These are phyloP conservation scores for Aphelinus certus DNA, from an alignment of 1,140 invertebrate genomes.

Conservation along the genomic window DNA sequence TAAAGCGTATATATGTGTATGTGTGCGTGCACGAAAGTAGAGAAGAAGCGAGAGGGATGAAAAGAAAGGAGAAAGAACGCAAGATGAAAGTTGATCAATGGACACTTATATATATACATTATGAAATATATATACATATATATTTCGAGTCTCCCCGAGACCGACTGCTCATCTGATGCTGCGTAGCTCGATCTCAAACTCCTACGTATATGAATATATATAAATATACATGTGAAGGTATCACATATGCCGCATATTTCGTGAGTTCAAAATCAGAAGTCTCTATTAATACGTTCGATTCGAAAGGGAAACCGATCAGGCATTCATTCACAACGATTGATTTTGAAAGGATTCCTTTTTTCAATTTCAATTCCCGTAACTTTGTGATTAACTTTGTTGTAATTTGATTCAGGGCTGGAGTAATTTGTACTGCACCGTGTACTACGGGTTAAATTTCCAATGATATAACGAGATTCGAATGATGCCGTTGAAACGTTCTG, in stretches of 20 bases:
- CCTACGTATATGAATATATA: constrained; percentile 5
- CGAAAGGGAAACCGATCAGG: background rate
- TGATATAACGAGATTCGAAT: too few relatives aligned
- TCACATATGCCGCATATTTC: background rate
- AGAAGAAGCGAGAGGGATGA: background rate
- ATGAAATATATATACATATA: background rate
- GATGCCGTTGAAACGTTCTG: background rate
- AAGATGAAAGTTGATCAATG: background rate
- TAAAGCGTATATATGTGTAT: background rate
- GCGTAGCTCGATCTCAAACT: background rate
- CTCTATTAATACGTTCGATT: background rate
- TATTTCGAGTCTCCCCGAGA: background rate
- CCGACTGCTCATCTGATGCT: constrained; percentile 6
- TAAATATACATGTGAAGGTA: background rate
- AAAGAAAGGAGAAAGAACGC: background rate
- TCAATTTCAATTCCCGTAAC: too few relatives aligned
- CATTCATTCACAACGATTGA: too few relatives aligned
- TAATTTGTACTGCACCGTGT: too few relatives aligned
- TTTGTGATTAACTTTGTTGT: too few relatives aligned
- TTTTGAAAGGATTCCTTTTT: too few relatives aligned
- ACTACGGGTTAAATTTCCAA: too few relatives aligned
- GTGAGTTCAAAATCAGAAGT: background rate
- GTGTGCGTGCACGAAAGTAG: constrained; percentile 2
- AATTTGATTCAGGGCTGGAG: too few relatives aligned
- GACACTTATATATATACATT: background rate